Conservation (phyloP, 2,888 invertebrate genomes). For the Mellilla xanthometata region DNA sequence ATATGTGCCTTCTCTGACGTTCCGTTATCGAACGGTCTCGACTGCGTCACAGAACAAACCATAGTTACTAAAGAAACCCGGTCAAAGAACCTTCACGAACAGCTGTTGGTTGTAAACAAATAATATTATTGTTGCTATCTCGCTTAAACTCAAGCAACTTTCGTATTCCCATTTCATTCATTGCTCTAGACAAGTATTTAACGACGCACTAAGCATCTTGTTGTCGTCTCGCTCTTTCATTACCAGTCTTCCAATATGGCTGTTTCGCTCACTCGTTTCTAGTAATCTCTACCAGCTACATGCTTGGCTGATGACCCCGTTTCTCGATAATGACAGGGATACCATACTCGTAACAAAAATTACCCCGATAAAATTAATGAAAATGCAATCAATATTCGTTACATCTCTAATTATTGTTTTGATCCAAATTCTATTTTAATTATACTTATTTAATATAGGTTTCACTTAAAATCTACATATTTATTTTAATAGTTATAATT, state of each 20-base stretch:
- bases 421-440: too few species aligned
- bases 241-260: neutral
- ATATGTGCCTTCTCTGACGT: neutral
- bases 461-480: too few species aligned
- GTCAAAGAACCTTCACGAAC: slow-evolving; percentile 4
- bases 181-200: neutral
- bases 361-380: neutral
- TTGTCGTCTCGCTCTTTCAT: neutral
- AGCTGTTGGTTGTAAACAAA: slow-evolving; percentile 9
- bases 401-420: too few species aligned
- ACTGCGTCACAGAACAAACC: neutral
- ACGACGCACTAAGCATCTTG: neutral
- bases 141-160: neutral
- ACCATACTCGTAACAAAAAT: neutral
- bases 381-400: neutral
- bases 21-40: neutral
- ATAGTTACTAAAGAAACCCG: neutral
- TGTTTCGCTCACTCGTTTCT: slow-evolving; percentile 2
- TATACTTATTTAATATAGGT: too few species aligned
- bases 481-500: too few species aligned
- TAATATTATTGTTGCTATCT: neutral
- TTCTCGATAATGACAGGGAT: slow-evolving; percentile 1
- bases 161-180: neutral
- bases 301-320: neutral
- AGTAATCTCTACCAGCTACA: neutral